Base-by-base conservation (phyloP, 2,888 invertebrate genomes). In the Candidula unifasciata region DNA sequence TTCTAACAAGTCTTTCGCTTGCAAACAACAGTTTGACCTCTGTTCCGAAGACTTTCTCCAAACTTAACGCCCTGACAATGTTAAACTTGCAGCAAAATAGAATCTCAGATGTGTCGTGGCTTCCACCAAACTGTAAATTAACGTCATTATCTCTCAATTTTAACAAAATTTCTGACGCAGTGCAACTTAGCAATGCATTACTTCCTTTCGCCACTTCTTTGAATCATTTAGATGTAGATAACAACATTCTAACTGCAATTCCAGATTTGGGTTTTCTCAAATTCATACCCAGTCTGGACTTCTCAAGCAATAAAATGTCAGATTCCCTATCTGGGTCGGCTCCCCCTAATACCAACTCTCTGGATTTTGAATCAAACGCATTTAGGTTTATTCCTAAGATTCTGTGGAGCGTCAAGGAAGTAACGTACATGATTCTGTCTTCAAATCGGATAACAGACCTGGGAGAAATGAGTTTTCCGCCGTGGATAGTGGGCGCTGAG, bases 21-120 rank as follows among this genome's bases (percentile, higher is more conserved):
- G 21, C n/a, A 21, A 78, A 78, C 78, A 78, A 64, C 78, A 1
- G 27, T 8, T 35, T 78, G n/a, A 78, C 78, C 21, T 30, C 52
- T 21, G 54, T 74, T 54, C 54, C 74, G 1, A 54, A 54, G 33
- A 16, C 74, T 3, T 18, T 74, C 2, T 74, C 74, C 2, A 74
- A 74, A 21, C 74, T 74, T 27, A 16, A 27, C 30, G 54, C 74
- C 3, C 27, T 74, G 54, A 54, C 5, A 21, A 33, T 8, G 74
- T 18, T 74, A 21, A 18, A 13, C 5, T 30, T 74, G 18, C n/a
- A 74, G 24, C 2, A 27, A 33, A 74, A 74, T 8, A 54, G 54
- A 33, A 54, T 74, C 27, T 54, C 74, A 16, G 27, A 54, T 54
- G 74, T 74, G 3, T 18, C 54, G 0, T 74, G 16, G 54, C 74